Percentiles rank a stretch among this genome's conserved stretches.
These are phyloP conservation scores for Otus sunia DNA, from an alignment of 2,113 vertebrate genomes.

Conservation along the genomic window DNA sequence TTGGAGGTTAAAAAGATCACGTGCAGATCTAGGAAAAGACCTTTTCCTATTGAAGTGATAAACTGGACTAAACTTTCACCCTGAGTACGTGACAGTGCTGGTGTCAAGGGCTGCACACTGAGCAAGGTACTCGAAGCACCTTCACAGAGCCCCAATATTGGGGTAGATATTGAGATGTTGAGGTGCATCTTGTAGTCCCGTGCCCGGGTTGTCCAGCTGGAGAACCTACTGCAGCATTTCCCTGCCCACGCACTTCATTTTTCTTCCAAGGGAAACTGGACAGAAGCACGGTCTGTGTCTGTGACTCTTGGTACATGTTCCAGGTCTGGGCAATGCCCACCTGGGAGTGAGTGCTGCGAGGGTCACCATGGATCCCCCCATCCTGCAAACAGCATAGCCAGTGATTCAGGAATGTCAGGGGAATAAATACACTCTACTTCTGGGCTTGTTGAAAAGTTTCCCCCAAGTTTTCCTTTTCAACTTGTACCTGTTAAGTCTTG, in stretches of 20 bases:
- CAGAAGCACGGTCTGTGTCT: accelerated
- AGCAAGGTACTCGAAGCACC: neutral
- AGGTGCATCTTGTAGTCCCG: neutral
- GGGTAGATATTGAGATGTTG: accelerated
- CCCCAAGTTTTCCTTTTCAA: neutral
- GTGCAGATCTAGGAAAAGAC: neutral
- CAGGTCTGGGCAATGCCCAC: neutral
- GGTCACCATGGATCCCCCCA: accelerated
- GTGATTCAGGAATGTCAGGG: neutral
- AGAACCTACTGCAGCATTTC: neutral
- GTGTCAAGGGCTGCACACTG: accelerated
- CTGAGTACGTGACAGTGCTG: accelerated
- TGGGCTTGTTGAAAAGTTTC: neutral
- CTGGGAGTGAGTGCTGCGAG: neutral
- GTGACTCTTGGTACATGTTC: accelerated
- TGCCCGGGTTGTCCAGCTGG: neutral
- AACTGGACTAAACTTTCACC: neutral
- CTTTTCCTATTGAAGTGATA: neutral
- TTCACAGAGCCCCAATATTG: accelerated
- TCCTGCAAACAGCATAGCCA: neutral
- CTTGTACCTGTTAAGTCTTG: neutral
- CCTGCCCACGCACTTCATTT: neutral
- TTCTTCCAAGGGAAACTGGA: neutral
- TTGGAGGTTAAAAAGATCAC: neutral
- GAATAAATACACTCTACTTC: neutral